phyloP scores from a whole-genome alignment of 2,888 invertebrate genomes.

The Sarcophaga carnaria region DNA sequence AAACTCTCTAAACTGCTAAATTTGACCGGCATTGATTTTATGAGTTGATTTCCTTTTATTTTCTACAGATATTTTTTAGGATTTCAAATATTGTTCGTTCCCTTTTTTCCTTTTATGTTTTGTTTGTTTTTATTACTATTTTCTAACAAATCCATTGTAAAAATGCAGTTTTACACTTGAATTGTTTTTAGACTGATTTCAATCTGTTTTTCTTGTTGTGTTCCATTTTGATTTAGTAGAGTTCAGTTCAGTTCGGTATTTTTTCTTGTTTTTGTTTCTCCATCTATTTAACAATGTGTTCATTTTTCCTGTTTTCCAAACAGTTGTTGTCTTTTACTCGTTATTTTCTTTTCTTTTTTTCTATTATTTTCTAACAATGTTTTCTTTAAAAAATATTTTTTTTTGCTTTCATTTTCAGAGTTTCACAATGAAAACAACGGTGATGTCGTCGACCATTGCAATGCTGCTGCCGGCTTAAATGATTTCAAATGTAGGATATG shows the following conservation, averaged over 20 bases:
- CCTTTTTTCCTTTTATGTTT: not conserved
- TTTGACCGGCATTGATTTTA: constrained; percentile 22
- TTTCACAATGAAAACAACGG: constrained; percentile 52
- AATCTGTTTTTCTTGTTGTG: constrained; percentile 75
- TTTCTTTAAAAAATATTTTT: not conserved
- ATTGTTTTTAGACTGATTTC: constrained; percentile 77
- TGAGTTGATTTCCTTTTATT: constrained; percentile 21
- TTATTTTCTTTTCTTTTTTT: too few relatives aligned
- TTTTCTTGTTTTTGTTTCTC: constrained; percentile 18
- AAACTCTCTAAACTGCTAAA: not conserved
- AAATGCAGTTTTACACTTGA: constrained; percentile 78
- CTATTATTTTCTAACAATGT: too few relatives aligned
- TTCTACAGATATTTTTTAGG: not conserved
- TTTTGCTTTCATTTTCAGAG: constrained; percentile 2
- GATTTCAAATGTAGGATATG: not conserved
- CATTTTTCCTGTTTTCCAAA: constrained; percentile 53
- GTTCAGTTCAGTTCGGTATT: constrained; percentile 39
- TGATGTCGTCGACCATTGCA: constrained; percentile 18
- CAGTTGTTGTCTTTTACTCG: constrained; percentile 31
- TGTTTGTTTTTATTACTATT: not conserved
- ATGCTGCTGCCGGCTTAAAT: constrained; percentile 39
- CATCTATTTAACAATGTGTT: constrained; percentile 58
- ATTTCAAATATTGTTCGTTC: not conserved
- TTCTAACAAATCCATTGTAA: constrained; percentile 67
- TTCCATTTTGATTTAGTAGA: constrained; percentile 1